Base-by-base conservation (phyloP, 2,113 vertebrate genomes). In the Maccullochella peelii region DNA sequence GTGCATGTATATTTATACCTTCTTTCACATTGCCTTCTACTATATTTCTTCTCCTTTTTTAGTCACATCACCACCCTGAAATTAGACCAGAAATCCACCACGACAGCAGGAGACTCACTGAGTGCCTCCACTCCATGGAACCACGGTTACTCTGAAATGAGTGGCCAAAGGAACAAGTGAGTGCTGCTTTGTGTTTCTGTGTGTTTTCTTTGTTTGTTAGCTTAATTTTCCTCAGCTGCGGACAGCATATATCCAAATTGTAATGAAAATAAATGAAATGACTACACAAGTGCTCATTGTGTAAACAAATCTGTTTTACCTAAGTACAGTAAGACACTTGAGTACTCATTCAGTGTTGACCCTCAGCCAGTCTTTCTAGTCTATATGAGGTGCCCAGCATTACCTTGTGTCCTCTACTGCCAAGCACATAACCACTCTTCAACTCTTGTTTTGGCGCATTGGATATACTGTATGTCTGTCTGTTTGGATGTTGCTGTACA, bases 101-200 rank as follows among this genome's bases (percentile, higher is more conserved):
- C 94, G 65, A 86, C 83, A 23, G 25, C 91, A 0, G 95, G 95
- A 70, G 98, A 98, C 76, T 90, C 94, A 0, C 86, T 94, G 38
- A 95, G 92, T 49, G 38, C 88, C 67, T 95, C 97, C 12, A 86
- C 94, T 18, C 96, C 97, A 33, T 99, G 98, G 98, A 97, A 91
- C 88, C 97, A 99, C 0, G 97, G 98, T 38, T 96, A 96, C 71
- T 96, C 97, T 83, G 98, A 99, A 92, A 98, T 97, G 97, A 95
- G 97, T 16, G 98, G 98, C 23, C 98, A 99, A 90, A 97, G 98
- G 79, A 99, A 99, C 91, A 99, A 99, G 98, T 99, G 92, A 96
- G 98, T 50, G 42, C 10, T 61, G 36, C 30, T 79, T 77, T 65
- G 21, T 50, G 21, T 66, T 71, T 73, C 10, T 57, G 4, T 50